Conservation (phyloP, 1,140 invertebrate genomes). For the Sitodiplosis mosellana region DNA sequence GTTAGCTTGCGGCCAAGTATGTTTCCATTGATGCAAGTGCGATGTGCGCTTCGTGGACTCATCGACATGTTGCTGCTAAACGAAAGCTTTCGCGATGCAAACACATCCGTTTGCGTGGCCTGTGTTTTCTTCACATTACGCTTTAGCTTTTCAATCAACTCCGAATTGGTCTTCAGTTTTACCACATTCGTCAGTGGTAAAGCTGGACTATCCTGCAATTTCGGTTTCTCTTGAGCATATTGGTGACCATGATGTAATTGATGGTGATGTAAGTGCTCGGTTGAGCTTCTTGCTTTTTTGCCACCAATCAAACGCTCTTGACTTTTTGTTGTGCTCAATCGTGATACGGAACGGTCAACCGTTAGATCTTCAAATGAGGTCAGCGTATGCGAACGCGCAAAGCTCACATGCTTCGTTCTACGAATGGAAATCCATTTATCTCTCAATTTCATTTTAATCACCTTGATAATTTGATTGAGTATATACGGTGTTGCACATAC, state of each 20-base stretch:
- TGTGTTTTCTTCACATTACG: slow-evolving; percentile 77
- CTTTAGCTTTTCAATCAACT: slow-evolving; percentile 51
- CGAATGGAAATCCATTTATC: slow-evolving; percentile 10
- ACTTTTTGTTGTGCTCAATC: slow-evolving; percentile 32
- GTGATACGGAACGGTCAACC: slow-evolving; percentile 28
- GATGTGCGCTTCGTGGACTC: slow-evolving; percentile 49
- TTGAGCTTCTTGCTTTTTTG: slow-evolving; percentile 29
- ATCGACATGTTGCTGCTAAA: slow-evolving; percentile 54
- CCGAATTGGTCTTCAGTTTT: neutral
- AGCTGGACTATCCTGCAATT: neutral
- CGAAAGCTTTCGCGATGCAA: slow-evolving; percentile 42
- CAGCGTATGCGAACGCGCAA: slow-evolving; percentile 65
- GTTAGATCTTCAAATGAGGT: slow-evolving; percentile 59
- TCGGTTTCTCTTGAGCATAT: neutral
- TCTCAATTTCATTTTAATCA: neutral
- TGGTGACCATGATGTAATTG: slow-evolving; percentile 3
- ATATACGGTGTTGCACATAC: slow-evolving; percentile 1
- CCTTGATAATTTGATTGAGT: neutral
- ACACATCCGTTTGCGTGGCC: slow-evolving; percentile 76
- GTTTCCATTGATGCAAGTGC: slow-evolving; percentile 67
- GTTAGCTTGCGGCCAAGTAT: slow-evolving; percentile 49
- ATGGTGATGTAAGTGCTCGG: slow-evolving; percentile 12
- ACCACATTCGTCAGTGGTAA: slow-evolving; percentile 4
- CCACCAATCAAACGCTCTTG: slow-evolving; percentile 49
- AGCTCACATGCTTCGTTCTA: slow-evolving; percentile 76